These are phyloP conservation scores for Kryptolebias marmoratus DNA, from an alignment of 2,113 vertebrate genomes.

Conservation along the genomic window DNA sequence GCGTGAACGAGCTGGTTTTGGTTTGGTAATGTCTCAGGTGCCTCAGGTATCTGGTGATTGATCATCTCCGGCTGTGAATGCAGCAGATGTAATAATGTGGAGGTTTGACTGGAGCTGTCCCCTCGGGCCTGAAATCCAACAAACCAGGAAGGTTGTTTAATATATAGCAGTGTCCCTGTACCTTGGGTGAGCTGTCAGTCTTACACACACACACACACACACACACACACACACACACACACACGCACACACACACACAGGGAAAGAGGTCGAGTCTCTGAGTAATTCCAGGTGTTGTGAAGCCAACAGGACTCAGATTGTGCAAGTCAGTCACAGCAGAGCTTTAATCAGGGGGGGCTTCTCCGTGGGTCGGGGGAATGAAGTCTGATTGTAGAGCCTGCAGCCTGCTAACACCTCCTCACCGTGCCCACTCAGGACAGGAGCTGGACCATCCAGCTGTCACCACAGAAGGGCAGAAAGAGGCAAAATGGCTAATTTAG, in stretches of 20 bases:
- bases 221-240: background rate
- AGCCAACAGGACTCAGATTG: slow-evolving; percentile 53
- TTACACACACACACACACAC: slow-evolving; percentile 10
- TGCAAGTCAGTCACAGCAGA: slow-evolving; percentile 55
- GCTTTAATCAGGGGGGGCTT: slow-evolving; percentile 65
- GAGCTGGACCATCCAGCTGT: slow-evolving; percentile 42
- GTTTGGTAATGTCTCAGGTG: background rate
- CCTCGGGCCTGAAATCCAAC: slow-evolving; percentile 48
- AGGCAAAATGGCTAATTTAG: slow-evolving; percentile 32
- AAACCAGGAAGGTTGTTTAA: slow-evolving; percentile 65
- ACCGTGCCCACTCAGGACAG: slow-evolving; percentile 25
- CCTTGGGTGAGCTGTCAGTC: slow-evolving; percentile 40
- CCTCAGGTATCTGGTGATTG: slow-evolving; percentile 37
- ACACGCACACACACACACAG: background rate
- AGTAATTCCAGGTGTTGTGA: slow-evolving; percentile 69
- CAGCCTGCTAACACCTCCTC: slow-evolving; percentile 41
- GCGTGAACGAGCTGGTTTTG: too few relatives aligned
- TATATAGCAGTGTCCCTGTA: slow-evolving; percentile 44
- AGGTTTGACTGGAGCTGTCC: slow-evolving; percentile 54
- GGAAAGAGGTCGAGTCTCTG: slow-evolving; percentile 47
- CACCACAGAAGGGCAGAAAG: slow-evolving; percentile 1
- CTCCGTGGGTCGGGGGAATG: slow-evolving; percentile 48
- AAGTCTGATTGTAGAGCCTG: slow-evolving; percentile 55
- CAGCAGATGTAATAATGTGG: slow-evolving; percentile 34
- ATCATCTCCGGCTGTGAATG: slow-evolving; percentile 34